Base-by-base conservation (phyloP, 2,113 vertebrate species). In the Regulus satrapa region DNA sequence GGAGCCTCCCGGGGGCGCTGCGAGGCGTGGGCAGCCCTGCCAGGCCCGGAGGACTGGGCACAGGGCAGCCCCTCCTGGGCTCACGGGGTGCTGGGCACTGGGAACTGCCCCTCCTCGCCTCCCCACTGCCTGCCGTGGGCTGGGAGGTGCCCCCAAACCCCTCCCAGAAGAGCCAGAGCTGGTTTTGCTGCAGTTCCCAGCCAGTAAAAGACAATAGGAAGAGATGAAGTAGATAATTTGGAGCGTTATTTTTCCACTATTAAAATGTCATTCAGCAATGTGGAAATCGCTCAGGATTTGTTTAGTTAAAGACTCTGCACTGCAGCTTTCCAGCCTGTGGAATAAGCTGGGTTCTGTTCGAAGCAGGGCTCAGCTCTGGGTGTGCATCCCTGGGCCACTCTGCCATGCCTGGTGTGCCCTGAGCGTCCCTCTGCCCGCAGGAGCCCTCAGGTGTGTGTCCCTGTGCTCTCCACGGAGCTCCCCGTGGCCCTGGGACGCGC, bases 131-230 rank as follows among this genome's bases (percentile, higher is more conserved):
- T 32, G 13, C 41, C 6, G 4, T 14, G 34, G 54, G 83, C 92
- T 85, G 84, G 89, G 89, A 73, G 91, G 88, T 84, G 59, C 91
- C 94, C 54, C 94, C 81, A 85, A 67, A 76, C 69, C 21, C 67
- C 52, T 16, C 73, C 88, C 91, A 32, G 67, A 72, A 63, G 59
- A 62, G 85, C 78, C 29, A 3, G 69, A 18, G 95, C 95, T 91
- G 88, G 67, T 91, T 95, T 68, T 87, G 92, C 94, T 95, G 92
- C 82, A 10, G 84, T 88, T 94, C 83, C 91, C 95, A 74, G 95
- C 56, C 89, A 85, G 84, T 67, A 51, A 73, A 84, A 97, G 92
- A 91, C 96, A 93, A 89, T 90, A 75, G 93, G 87, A 95, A 88
- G 85, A 96, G 89, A 75, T 61, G 40, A 85, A 90, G 88, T 15